Evolutionary conservation across 2,113 vertebrate genomes (phyloP).

Genomic region (Cebidichthys violaceus): DNA sequence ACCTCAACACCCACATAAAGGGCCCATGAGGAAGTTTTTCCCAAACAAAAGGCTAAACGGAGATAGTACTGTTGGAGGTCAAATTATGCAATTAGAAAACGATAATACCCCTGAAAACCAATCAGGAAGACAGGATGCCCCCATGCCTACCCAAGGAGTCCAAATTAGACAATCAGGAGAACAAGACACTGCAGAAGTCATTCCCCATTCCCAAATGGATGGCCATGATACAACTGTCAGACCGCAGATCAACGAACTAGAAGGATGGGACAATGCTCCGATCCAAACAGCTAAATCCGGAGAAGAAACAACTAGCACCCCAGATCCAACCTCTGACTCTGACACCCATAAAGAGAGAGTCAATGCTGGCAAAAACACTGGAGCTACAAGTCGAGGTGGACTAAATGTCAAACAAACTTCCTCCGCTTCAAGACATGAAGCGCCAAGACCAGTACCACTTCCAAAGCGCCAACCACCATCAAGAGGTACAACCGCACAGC

Average conservation of each 20-base stretch:
- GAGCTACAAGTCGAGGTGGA: neutral
- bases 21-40: constrained; percentile 11
- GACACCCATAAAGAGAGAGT: neutral
- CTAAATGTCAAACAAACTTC: constrained; percentile 5
- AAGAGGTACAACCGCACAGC: neutral
- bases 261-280: neutral
- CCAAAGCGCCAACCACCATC: constrained; percentile 22
- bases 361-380: neutral
- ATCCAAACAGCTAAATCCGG: neutral
- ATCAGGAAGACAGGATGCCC: neutral
- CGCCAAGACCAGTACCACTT: constrained; percentile 14
- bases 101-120: neutral
- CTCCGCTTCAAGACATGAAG: neutral
- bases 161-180: neutral
- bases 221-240: neutral
- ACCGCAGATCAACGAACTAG: constrained; percentile 6
- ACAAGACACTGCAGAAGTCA: neutral
- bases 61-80: neutral
- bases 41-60: constrained; percentile 35
- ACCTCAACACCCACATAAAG: constrained; percentile 42
- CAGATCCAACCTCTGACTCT: constrained; percentile 8
- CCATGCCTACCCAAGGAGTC: neutral
- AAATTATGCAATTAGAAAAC: constrained; percentile 24
- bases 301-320: neutral
- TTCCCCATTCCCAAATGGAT: neutral